Percentiles rank a stretch among this genome's conserved stretches.
Conservation (phyloP, 2,113 vertebrate species). For the Ciconia boyciana region DNA sequence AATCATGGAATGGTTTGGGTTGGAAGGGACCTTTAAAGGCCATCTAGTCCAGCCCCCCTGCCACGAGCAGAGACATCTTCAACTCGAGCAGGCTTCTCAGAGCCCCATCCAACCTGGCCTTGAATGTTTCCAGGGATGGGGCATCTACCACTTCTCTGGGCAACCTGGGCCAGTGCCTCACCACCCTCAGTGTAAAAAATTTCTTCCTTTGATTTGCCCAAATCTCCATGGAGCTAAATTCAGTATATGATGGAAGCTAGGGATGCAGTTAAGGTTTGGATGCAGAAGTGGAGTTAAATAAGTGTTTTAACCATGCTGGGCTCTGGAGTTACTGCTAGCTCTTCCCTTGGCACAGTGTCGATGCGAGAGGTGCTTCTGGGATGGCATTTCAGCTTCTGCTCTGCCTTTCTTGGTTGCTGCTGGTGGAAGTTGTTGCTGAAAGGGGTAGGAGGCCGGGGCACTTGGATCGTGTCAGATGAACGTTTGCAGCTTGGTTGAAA, state of each 20-base stretch:
- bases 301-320: not conserved
- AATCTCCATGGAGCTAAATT: rapidly evolving
- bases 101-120: not conserved
- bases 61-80: not conserved
- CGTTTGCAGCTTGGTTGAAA: not conserved
- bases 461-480: not conserved
- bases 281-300: not conserved
- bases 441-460: not conserved
- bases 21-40: not conserved
- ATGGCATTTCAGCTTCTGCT: not conserved
- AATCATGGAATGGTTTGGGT: not conserved
- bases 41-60: not conserved
- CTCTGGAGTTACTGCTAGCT: not conserved
- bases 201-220: not conserved
- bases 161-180: not conserved
- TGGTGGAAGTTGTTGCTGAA: not conserved
- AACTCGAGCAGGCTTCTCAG: not conserved
- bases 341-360: not conserved
- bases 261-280: not conserved
- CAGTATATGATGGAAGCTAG: not conserved
- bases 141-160: not conserved
- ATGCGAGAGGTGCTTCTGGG: not conserved
- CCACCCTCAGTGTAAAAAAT: not conserved
- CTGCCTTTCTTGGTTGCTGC: not conserved
- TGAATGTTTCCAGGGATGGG: not conserved